Evolutionary conservation across 2,797 vertebrate species (phyloP), one percentile per base, ranked within the genome.

Genomic region (Thalassophryne amazonica): DNA sequence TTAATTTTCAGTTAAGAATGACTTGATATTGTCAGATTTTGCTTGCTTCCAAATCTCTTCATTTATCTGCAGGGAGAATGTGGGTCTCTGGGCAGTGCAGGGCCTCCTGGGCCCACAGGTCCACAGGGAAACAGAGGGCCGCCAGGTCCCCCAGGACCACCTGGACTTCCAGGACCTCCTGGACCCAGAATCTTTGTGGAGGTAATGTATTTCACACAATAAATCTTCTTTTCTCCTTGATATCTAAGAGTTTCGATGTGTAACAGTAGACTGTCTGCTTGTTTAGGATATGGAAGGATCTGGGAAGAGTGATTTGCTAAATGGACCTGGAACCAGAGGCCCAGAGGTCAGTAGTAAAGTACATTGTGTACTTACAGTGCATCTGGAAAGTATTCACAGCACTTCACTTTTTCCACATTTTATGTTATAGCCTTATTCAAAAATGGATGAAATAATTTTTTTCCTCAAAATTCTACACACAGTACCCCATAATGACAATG

Each of bases 201-300:
- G 94, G 94, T 97, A 84, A 66, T 13, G 5, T 1, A n/a, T 48
- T 53, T 34, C 16, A 17, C 9, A 13, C 4, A 27, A 13, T 15
- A 22, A 7, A 3, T 4, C n/a, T 25, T 28, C 11, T 4, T n/a
- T n/a, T n/a, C n/a, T n/a, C n/a, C n/a, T 4, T 18, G 9, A n/a
- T 13, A 22, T 9, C 7, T 3, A 27, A 10, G 31, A 17, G 21
- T 28, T 6, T 25, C 3, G 12, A 3, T 18, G 14, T 25, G 8
- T 49, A 19, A 52, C 13, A 13, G 2, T 1, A 2, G 10, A 12
- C 11, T 32, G 12, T 57, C 20, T 62, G 71, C 61, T 61, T 68
- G 42, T 53, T 25, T 23, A 98, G 95, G 93, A 96, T 30, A 79
- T 88, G 29, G 94, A 97, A 69, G 94, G 94, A 41, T 97, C 95